phyloP scores from a whole-genome alignment of 2,888 invertebrate species.

The Eustalomyia histrio region DNA sequence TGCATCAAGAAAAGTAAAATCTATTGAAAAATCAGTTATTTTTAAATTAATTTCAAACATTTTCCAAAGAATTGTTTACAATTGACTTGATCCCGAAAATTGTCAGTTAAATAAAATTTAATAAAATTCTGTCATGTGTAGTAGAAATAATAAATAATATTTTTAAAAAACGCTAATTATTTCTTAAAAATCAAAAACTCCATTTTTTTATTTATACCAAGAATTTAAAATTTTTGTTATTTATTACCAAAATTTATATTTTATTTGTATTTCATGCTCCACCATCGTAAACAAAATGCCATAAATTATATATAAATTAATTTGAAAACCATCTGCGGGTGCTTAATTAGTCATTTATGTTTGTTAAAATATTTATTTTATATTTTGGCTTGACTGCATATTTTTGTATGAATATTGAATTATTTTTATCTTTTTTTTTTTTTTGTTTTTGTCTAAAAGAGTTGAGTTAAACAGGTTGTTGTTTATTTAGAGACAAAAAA shows the following conservation, averaged over 20 bases:
- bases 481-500: slow-evolving; percentile 35
- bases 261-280: not conserved
- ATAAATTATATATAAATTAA: slow-evolving; percentile 77
- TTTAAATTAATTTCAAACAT: too few species aligned
- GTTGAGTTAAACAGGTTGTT: slow-evolving; percentile 62
- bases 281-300: slow-evolving; percentile 59
- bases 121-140: too few species aligned
- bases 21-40: too few species aligned
- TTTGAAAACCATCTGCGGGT: slow-evolving; percentile 72
- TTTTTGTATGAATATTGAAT: slow-evolving; percentile 2
- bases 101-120: too few species aligned
- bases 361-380: slow-evolving; percentile 66
- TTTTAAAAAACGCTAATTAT: not conserved
- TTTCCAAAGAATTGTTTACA: too few species aligned
- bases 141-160: too few species aligned
- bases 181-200: not conserved
- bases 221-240: not conserved
- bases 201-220: not conserved
- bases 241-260: not conserved
- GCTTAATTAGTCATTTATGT: slow-evolving; percentile 66
- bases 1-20: too few species aligned
- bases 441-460: slow-evolving; percentile 6
- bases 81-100: too few species aligned
- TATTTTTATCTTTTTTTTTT: too few species aligned
- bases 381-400: slow-evolving; percentile 35